Evolutionary conservation across 2,113 vertebrate genomes (phyloP).

Genomic region (Lophotis ruficrista): DNA sequence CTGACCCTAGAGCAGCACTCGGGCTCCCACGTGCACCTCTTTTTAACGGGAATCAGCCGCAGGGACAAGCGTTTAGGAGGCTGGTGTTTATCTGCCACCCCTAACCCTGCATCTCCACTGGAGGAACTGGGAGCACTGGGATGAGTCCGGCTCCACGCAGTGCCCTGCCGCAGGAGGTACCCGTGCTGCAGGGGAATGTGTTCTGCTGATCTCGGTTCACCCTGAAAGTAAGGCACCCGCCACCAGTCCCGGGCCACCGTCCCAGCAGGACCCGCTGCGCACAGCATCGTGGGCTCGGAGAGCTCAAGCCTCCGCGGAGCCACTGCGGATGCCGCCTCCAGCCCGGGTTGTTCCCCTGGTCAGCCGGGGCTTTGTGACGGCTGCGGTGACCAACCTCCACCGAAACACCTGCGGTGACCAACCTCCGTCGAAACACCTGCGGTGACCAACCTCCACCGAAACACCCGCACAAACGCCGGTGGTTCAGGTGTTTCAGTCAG

Average conservation of each 20-base stretch:
- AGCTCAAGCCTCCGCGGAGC: neutral
- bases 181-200: neutral
- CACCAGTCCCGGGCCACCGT: neutral
- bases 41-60: neutral
- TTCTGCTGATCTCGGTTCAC: neutral
- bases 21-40: too few species aligned
- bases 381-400: neutral
- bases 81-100: neutral
- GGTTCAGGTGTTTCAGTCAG: neutral
- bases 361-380: neutral
- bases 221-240: neutral
- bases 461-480: neutral
- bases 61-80: neutral
- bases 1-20: neutral
- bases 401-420: neutral
- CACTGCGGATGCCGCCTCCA: neutral
- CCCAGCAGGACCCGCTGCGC: fast-evolving
- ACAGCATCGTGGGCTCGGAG: fast-evolving
- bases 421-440: neutral
- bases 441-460: neutral
- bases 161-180: neutral
- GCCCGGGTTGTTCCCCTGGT: neutral
- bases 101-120: neutral
- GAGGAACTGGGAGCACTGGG: neutral
- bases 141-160: neutral